Evolutionary conservation across 2,888 invertebrate genomes (phyloP).

Genomic region (Dendrolimus houi): DNA sequence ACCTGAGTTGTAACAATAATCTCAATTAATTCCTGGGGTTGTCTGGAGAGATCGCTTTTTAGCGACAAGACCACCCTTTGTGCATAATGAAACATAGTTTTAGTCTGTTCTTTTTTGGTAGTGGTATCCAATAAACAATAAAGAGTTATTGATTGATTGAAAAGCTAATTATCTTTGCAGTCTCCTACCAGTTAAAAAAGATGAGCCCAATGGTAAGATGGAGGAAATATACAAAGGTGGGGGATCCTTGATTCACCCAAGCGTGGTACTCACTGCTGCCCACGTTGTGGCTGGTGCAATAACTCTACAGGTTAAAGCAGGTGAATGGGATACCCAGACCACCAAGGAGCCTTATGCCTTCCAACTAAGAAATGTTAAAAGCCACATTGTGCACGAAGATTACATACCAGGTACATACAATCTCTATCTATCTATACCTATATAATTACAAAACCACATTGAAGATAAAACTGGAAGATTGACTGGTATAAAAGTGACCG

Average conservation of each 20-base stretch:
- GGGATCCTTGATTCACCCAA: conserved; percentile 85
- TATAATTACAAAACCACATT: too few species aligned
- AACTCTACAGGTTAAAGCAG: conserved; percentile 76
- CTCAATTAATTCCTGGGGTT: too few species aligned
- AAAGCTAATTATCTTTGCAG: conserved; percentile 21
- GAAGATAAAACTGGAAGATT: too few species aligned
- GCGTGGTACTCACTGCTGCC: conserved; percentile 87
- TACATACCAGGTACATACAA: conserved; percentile 44
- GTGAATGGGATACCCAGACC: conserved; percentile 90
- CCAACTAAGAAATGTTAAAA: conserved; percentile 80
- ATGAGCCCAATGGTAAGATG: conserved; percentile 60
- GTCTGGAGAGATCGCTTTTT: too few species aligned
- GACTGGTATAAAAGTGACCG: too few species aligned
- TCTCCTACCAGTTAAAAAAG: conserved; percentile 54
- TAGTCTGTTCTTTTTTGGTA: too few species aligned
- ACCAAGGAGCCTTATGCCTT: conserved; percentile 81
- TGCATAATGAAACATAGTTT: too few species aligned
- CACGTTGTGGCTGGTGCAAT: conserved; percentile 60
- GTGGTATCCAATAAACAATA: too few species aligned
- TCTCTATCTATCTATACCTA: too few species aligned
- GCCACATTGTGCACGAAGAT: conserved; percentile 76
- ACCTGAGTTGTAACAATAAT: too few species aligned
- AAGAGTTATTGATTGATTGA: too few species aligned
- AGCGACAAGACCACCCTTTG: too few species aligned
- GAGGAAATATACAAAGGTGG: conserved; percentile 82